These are phyloP conservation scores for Apteryx mantelli DNA, from an alignment of 2,113 vertebrate genomes.

Conservation along the genomic window DNA sequence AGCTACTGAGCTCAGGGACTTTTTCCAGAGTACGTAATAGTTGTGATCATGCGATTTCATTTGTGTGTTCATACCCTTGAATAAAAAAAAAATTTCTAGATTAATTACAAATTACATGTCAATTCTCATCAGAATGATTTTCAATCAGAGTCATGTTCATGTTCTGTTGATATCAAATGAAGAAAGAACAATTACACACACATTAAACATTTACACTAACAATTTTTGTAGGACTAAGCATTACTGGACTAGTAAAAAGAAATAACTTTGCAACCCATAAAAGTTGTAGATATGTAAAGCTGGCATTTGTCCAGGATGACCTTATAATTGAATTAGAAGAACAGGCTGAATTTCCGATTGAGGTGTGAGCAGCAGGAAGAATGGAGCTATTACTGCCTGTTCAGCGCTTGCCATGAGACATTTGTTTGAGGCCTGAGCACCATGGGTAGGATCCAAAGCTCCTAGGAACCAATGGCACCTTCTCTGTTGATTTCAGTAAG, in stretches of 20 bases:
- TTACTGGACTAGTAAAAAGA: background rate
- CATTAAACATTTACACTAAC: background rate
- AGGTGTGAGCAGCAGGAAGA: background rate
- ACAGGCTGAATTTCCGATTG: background rate
- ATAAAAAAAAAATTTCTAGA: background rate
- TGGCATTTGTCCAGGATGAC: background rate
- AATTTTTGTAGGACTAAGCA: background rate
- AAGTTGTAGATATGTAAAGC: background rate
- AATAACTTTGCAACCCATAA: background rate
- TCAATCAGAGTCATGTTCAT: background rate
- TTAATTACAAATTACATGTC: background rate
- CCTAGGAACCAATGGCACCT: background rate
- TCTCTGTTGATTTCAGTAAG: background rate
- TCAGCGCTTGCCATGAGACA: background rate
- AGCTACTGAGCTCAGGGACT: background rate
- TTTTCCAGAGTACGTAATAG: background rate
- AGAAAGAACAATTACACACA: background rate
- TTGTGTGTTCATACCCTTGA: background rate
- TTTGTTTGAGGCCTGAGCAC: background rate
- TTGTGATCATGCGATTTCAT: background rate
- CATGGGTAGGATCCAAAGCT: background rate
- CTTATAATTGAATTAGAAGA: slow-evolving; percentile 39
- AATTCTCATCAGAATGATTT: background rate
- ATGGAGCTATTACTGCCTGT: background rate
- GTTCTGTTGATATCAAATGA: background rate